A percentile compares a stretch with the other conserved stretches of the same genome.
Conservation (phyloP, 2,888 invertebrate genomes). For the Prionchulus punctatus region DNA sequence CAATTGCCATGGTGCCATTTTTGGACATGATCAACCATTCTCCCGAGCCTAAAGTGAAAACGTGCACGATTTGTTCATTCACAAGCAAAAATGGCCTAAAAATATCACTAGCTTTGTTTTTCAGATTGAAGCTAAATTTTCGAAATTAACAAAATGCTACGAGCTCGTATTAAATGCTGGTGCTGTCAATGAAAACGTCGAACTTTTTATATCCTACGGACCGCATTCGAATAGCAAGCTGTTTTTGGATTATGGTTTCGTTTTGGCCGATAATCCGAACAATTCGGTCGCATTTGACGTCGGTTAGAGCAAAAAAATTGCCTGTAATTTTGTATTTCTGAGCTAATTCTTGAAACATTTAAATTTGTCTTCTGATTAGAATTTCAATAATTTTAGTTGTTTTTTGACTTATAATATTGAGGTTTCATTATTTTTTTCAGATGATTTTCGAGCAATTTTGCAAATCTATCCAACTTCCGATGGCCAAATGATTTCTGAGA, state of each 20-base stretch:
- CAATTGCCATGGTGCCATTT: slow-evolving; percentile 25
- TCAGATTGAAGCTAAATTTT: neutral
- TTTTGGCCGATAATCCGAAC: slow-evolving; percentile 29
- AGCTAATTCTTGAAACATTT: no score
- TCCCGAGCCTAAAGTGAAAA: slow-evolving; percentile 15
- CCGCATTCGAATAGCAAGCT: slow-evolving; percentile 34
- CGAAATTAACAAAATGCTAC: neutral
- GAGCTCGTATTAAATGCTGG: slow-evolving; percentile 14
- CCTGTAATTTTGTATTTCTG: no score
- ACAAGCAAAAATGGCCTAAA: no score
- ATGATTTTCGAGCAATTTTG: no score
- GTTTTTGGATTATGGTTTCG: slow-evolving; percentile 37
- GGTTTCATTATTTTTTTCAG: no score
- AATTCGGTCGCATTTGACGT: no score
- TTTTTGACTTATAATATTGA: no score
- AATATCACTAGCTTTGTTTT: neutral
- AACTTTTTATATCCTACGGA: slow-evolving; percentile 36
- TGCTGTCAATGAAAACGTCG: slow-evolving; percentile 17
- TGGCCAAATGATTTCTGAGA: no score
- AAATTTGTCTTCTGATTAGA: no score
- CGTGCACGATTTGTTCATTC: neutral
- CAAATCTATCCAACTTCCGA: no score
- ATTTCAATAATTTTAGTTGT: no score
- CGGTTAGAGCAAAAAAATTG: no score
- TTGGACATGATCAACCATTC: slow-evolving; percentile 29